phyloP scores from a whole-genome alignment of 2,888 invertebrate genomes.

The Acrobasis consociella region DNA sequence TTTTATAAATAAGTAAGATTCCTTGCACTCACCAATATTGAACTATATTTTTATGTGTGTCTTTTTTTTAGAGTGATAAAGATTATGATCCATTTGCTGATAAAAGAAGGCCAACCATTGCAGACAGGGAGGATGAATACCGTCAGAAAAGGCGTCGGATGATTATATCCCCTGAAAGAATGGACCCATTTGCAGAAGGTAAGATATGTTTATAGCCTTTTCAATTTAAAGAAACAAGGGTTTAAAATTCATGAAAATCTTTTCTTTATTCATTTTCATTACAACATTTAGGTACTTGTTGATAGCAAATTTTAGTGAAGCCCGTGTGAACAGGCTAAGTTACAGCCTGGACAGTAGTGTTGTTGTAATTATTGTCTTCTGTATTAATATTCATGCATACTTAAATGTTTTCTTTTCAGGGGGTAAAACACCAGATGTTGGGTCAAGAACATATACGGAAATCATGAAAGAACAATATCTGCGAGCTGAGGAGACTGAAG shows the following conservation, averaged over 20 bases:
- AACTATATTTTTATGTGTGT: not conserved
- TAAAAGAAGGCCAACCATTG: constrained; percentile 94
- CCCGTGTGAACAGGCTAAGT: too few species aligned
- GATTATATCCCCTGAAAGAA: constrained; percentile 97
- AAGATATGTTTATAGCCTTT: constrained; percentile 56
- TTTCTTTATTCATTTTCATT: too few species aligned
- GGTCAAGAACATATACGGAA: constrained; percentile 96
- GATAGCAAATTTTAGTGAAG: too few species aligned
- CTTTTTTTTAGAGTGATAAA: constrained; percentile 88
- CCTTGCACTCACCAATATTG: not conserved
- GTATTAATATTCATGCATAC: not conserved
- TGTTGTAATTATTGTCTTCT: too few species aligned
- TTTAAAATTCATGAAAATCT: not conserved
- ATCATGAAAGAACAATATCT: constrained; percentile 98
- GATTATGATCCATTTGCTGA: constrained; percentile 98
- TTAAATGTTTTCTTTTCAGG: constrained; percentile 77
- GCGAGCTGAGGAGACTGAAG: constrained; percentile 95
- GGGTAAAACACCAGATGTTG: constrained; percentile 98
- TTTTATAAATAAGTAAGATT: too few species aligned
- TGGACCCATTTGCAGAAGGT: constrained; percentile 99
- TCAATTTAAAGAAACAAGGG: not conserved
- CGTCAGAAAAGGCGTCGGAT: constrained; percentile 92
- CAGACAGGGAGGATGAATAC: constrained; percentile 98
- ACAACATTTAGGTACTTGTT: too few species aligned
- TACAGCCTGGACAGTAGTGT: too few species aligned